These are phyloP conservation scores for Heliangelus exortis DNA, from an alignment of 2,797 vertebrate genomes.

Conservation along the genomic window DNA sequence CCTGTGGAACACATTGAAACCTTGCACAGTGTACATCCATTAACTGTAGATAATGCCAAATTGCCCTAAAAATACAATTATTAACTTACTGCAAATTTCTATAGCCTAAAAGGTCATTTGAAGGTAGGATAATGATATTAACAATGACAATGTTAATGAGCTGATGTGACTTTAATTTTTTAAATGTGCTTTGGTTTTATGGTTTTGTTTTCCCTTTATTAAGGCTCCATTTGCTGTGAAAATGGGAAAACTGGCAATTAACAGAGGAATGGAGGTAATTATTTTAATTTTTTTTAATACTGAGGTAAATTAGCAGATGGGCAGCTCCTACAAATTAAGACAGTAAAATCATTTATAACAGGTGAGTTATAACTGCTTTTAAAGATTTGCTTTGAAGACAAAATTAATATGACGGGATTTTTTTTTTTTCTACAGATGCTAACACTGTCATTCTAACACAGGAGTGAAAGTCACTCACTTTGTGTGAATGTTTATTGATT, in stretches of 20 bases:
- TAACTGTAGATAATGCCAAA: not conserved
- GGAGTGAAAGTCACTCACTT: not conserved
- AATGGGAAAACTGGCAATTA: conserved; percentile 92
- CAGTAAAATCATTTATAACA: not conserved
- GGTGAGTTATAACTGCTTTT: not conserved
- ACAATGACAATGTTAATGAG: not conserved
- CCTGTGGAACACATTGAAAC: not conserved
- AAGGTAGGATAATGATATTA: not conserved
- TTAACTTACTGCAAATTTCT: not conserved
- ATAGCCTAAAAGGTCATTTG: not conserved
- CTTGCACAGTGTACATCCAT: rapidly evolving
- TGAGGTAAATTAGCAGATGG: not conserved
- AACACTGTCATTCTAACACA: not conserved
- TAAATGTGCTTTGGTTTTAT: not conserved
- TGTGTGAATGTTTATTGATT: not conserved
- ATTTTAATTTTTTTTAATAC: not conserved
- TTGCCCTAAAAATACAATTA: not conserved
- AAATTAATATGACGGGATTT: not conserved
- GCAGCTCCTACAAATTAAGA: not conserved
- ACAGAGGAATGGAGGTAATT: conserved; percentile 87
- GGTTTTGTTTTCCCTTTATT: not conserved
- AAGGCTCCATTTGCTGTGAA: conserved; percentile 92
- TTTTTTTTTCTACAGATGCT: not conserved
- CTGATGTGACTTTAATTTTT: not conserved
- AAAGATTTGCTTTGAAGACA: not conserved